Conservation (phyloP, 2,113 vertebrate species). For the Tapirus terrestris region DNA sequence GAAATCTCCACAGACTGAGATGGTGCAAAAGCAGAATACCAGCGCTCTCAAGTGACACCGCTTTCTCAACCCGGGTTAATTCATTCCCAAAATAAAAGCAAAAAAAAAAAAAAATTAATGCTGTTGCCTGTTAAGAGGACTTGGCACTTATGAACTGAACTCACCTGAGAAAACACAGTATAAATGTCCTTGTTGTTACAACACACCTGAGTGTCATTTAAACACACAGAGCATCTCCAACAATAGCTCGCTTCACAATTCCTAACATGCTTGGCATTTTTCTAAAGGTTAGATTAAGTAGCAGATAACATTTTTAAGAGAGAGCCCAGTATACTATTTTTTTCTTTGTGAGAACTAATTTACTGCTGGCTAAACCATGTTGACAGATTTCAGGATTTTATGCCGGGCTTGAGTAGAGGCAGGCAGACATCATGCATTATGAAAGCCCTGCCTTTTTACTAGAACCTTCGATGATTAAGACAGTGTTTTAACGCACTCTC, state of each 20-base stretch:
- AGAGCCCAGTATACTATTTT: slow-evolving; percentile 60
- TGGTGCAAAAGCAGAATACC: not conserved
- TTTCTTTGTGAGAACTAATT: slow-evolving; percentile 82
- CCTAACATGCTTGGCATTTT: slow-evolving; percentile 87
- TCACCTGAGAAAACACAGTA: slow-evolving; percentile 85
- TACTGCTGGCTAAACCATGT: slow-evolving; percentile 81
- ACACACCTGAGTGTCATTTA: slow-evolving; percentile 82
- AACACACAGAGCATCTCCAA: slow-evolving; percentile 78
- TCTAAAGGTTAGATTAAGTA: slow-evolving; percentile 88
- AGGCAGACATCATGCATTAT: slow-evolving; percentile 60
- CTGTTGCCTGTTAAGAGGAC: slow-evolving; percentile 12
- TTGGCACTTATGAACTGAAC: slow-evolving; percentile 60
- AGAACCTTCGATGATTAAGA: slow-evolving; percentile 83
- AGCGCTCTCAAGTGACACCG: not conserved
- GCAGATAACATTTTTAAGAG: slow-evolving; percentile 85
- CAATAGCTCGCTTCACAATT: slow-evolving; percentile 86
- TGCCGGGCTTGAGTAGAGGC: slow-evolving; percentile 80
- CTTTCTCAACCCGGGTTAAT: not conserved
- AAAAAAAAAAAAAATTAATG: not conserved
- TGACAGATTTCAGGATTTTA: slow-evolving; percentile 86
- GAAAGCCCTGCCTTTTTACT: slow-evolving; percentile 80
- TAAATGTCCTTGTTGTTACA: slow-evolving; percentile 68
- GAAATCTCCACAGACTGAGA: not conserved
- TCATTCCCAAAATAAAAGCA: not conserved
- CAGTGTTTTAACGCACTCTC: slow-evolving; percentile 85